phyloP scores from a whole-genome alignment of 1,140 invertebrate species.

The Macrobrachium rosenbergii region DNA sequence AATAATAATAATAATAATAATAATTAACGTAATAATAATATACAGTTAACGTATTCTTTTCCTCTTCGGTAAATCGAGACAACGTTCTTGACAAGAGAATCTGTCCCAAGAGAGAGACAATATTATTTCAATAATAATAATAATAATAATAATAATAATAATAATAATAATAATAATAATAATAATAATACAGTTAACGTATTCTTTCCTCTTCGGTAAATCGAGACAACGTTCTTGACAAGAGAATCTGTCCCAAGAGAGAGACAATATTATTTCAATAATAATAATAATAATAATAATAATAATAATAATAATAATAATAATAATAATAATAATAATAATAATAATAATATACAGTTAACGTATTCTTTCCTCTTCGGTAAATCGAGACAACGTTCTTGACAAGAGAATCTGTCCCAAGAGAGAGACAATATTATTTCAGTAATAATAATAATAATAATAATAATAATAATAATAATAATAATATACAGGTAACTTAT shows the following conservation, averaged over 20 bases:
- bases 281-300: constrained; percentile 15
- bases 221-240: too few species aligned
- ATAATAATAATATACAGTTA: too few species aligned
- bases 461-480: neutral
- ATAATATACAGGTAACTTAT: too few species aligned
- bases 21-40: too few species aligned
- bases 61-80: too few species aligned
- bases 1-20: constrained; percentile 11
- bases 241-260: too few species aligned
- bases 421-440: neutral
- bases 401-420: too few species aligned
- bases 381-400: too few species aligned
- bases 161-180: constrained; percentile 22
- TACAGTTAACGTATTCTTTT: neutral
- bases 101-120: too few species aligned
- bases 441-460: constrained; percentile 13
- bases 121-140: neutral
- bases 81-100: too few species aligned
- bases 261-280: neutral
- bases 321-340: constrained; percentile 1
- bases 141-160: constrained; percentile 11
- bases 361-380: too few species aligned
- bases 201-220: too few species aligned
- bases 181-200: neutral
- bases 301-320: constrained; percentile 19